Conservation (phyloP, 2,888 invertebrate species). For the Drosophila mercatorum region DNA sequence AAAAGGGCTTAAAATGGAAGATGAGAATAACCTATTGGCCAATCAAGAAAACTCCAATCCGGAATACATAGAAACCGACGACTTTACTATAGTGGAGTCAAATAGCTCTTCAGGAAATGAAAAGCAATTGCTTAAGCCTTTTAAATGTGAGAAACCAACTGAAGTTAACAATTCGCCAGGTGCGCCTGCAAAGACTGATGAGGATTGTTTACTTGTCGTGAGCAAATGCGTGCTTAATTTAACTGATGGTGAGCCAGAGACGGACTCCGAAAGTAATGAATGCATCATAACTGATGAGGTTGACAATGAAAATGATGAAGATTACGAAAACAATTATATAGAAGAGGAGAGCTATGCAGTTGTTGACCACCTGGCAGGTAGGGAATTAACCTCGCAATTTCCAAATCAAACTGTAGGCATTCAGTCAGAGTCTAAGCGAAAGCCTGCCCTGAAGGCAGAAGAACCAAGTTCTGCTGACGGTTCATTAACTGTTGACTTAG, state of each 20-base stretch:
- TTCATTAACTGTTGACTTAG: slow-evolving; percentile 32
- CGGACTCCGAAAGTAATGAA: slow-evolving; percentile 27
- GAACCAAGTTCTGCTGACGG: neutral
- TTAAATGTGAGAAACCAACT: neutral
- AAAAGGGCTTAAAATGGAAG: neutral
- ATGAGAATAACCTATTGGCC: neutral
- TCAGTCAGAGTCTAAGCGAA: neutral
- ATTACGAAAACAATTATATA: slow-evolving; percentile 3
- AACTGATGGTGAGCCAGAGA: slow-evolving; percentile 6
- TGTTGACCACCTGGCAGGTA: neutral
- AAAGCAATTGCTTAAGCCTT: neutral
- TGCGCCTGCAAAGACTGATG: neutral
- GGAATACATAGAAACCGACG: neutral
- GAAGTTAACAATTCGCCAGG: neutral
- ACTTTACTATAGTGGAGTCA: neutral
- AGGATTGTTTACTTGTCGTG: slow-evolving; percentile 23
- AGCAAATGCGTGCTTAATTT: slow-evolving; percentile 15
- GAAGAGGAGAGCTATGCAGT: neutral
- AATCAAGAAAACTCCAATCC: neutral
- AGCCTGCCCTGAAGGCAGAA: neutral
- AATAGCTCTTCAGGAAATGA: neutral
- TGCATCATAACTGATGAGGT: slow-evolving; percentile 28
- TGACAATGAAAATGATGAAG: neutral
- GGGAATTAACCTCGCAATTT: neutral
- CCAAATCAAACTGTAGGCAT: neutral